phyloP scores from a whole-genome alignment of 2,888 invertebrate genomes.

The Parnassius mnemosyne region DNA sequence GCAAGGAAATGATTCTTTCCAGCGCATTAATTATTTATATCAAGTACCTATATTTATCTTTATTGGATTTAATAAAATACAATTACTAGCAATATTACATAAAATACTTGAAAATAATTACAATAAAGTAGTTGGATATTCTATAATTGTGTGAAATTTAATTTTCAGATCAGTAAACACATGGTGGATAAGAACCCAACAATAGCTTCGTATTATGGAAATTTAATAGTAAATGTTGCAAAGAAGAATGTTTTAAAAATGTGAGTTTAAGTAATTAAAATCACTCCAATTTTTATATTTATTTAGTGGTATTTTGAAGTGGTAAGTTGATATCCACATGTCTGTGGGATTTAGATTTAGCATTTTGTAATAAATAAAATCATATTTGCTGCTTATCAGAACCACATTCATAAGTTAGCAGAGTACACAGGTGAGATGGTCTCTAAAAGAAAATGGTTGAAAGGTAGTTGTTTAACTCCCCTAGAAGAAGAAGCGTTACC shows the following conservation, averaged over 20 bases:
- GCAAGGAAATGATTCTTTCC: constrained; percentile 84
- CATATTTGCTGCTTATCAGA: too few relatives aligned
- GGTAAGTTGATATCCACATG: too few relatives aligned
- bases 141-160: neutral
- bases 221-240: constrained; percentile 75
- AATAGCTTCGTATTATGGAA: constrained; percentile 79
- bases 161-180: constrained; percentile 73
- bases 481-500: too few relatives aligned
- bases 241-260: constrained; percentile 82
- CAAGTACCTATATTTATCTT: constrained; percentile 73
- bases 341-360: too few relatives aligned
- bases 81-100: too few relatives aligned
- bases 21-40: constrained; percentile 85
- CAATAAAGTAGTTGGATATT: too few relatives aligned
- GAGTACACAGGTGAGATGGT: too few relatives aligned
- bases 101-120: too few relatives aligned
- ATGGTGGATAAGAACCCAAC: constrained; percentile 59
- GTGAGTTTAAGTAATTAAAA: constrained; percentile 51
- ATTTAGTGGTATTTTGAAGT: neutral
- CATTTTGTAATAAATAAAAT: too few relatives aligned
- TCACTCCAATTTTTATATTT: neutral
- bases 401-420: too few relatives aligned
- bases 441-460: too few relatives aligned
- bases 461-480: too few relatives aligned
- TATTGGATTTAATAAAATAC: neutral